These are phyloP conservation scores for Limnephilus auricula DNA, from an alignment of 2,888 invertebrate species.

Conservation along the genomic window DNA sequence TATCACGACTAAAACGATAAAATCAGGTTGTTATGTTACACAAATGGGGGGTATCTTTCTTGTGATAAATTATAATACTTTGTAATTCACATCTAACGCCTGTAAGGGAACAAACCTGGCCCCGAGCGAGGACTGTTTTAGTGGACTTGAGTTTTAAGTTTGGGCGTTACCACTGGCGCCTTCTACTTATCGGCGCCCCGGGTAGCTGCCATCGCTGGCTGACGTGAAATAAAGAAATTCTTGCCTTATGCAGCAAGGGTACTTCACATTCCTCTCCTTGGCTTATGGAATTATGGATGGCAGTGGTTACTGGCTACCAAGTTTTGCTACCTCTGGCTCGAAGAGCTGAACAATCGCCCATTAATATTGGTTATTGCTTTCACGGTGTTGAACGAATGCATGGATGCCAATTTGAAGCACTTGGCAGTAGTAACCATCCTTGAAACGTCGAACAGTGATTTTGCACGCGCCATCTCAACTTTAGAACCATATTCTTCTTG, in stretches of 20 bases:
- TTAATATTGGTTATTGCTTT: conserved; percentile 23
- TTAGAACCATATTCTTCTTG: neutral
- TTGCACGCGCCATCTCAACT: neutral
- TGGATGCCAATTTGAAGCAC: neutral
- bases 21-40: neutral
- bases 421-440: conserved; percentile 2
- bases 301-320: neutral
- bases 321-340: neutral
- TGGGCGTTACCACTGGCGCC: conserved; percentile 27
- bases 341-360: conserved; percentile 10
- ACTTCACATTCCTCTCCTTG: conserved; percentile 8
- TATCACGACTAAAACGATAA: neutral
- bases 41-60: neutral
- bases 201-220: neutral
- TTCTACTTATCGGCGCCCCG: conserved; percentile 11
- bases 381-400: conserved; percentile 20
- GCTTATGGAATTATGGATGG: neutral
- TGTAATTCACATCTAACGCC: neutral
- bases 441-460: neutral
- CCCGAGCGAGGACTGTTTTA: conserved; percentile 2
- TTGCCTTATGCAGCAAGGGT: neutral
- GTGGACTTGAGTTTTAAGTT: conserved; percentile 8
- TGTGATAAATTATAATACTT: neutral
- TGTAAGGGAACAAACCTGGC: neutral
- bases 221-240: neutral